Percentiles rank a stretch among this genome's conserved stretches.
phyloP scores from a whole-genome alignment of 2,888 invertebrate species.

The Bembecia ichneumoniformis region DNA sequence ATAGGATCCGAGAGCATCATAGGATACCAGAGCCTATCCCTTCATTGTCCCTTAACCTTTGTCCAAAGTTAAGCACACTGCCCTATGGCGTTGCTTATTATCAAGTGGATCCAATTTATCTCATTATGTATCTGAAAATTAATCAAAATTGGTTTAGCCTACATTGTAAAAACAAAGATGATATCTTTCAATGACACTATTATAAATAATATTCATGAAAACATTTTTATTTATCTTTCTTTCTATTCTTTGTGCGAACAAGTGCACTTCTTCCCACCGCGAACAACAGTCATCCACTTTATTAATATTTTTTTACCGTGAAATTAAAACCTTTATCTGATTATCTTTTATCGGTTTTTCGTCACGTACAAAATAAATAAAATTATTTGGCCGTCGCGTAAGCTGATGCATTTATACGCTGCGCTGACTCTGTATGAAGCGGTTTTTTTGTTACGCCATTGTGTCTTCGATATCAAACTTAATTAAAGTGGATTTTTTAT shows the following conservation, averaged over 20 bases:
- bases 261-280: constrained; percentile 52
- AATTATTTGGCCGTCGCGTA: constrained; percentile 42
- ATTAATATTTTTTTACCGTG: constrained; percentile 38
- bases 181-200: too few relatives aligned
- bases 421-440: constrained; percentile 31
- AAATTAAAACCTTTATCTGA: constrained; percentile 68
- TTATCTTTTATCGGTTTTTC: constrained; percentile 47
- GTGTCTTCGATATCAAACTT: neutral
- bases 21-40: too few relatives aligned
- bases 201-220: too few relatives aligned
- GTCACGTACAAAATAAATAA: constrained; percentile 17
- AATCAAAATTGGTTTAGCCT: too few relatives aligned
- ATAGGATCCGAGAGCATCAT: too few relatives aligned
- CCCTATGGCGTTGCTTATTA: too few relatives aligned
- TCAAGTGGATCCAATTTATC: too few relatives aligned
- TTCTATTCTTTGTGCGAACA: constrained; percentile 22
- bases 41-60: too few relatives aligned
- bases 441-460: constrained; percentile 19
- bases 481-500: too few relatives aligned
- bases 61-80: too few relatives aligned
- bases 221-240: neutral
- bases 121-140: too few relatives aligned
- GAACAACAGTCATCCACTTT: constrained; percentile 23
- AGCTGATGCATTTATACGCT: constrained; percentile 60
- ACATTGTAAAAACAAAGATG: too few relatives aligned